Evolutionary conservation across 2,113 vertebrate species (phyloP).

Genomic region (Hucho hucho): DNA sequence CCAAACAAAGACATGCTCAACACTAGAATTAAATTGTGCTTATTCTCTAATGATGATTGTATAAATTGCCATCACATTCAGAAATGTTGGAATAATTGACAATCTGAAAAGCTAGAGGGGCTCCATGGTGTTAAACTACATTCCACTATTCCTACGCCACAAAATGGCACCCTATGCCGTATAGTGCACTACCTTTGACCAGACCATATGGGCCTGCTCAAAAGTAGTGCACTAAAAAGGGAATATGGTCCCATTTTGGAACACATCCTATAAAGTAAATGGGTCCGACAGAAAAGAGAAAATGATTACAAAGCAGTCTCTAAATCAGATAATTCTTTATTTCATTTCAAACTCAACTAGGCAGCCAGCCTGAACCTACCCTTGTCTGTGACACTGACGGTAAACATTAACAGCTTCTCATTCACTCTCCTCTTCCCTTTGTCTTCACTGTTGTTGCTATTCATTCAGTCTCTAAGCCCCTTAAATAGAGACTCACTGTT

Average conservation of each 20-base stretch:
- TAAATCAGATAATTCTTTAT: slow-evolving; percentile 2
- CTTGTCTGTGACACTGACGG: neutral
- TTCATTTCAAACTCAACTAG: neutral
- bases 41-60: neutral
- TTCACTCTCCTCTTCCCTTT: too few relatives aligned
- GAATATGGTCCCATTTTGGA: too few relatives aligned
- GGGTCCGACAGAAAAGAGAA: neutral
- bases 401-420: neutral
- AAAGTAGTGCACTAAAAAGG: too few relatives aligned
- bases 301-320: neutral
- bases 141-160: neutral
- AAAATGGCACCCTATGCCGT: too few relatives aligned
- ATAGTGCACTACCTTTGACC: too few relatives aligned
- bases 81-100: neutral
- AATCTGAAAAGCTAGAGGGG: neutral
- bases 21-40: neutral
- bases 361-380: slow-evolving; percentile 14
- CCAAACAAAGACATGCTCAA: neutral
- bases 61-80: neutral
- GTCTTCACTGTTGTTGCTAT: neutral
- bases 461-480: slow-evolving; percentile 27
- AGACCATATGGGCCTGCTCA: too few relatives aligned
- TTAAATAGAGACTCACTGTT: slow-evolving; percentile 15
- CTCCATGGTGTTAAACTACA: neutral
- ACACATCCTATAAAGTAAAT: neutral